Base-by-base conservation (phyloP, 92 coral and sea anemone species). In the Chrysogorgia sp. region DNA sequence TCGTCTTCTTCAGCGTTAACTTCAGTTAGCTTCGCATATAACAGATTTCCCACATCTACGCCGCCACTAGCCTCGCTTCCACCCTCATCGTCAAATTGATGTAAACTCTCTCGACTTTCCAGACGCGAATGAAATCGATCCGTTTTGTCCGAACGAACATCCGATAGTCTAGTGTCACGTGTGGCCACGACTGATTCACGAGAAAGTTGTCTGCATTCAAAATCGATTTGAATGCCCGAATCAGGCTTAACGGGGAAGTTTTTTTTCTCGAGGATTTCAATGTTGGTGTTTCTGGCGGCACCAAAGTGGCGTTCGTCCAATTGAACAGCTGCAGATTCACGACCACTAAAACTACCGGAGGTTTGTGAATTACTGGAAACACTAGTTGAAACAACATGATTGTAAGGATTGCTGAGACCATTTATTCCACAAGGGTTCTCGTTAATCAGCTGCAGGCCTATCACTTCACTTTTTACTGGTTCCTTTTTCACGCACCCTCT, bases 1-100 rank as follows among this genome's bases (percentile, higher is more conserved):
- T 92, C 97, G 61, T 92, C 97, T 40, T 86, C 93, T 84, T 96
- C 99, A 67, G 97, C 99, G 81, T 96, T 96, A 15, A 88, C 97
- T 77, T 96, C 99, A 65, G 99, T 90, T 28, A 92, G 94, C 68
- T 92, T 96, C 29, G 97, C 99, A 76, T 87, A 96, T 50, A 96
- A 84, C 50, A 96, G 74, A 53, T 96, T 91, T 17, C 97, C 91
- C 53, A 91, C 92, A 34, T 94, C 97, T 31, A 92, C 88, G 24
- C 99, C 97, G 21, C 90, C 97, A 69, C 92, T 96, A 3, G 99
- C 97, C 75, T 96, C 99, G 2, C 96, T 96, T 25, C 99, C 99
- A 35, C 99, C 99, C 69, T 96, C 97, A 58, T 96, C 99, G 52
- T 93, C 97, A 70, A 96, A 96, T 63, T 92, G 97, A 79, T 96